phyloP scores from a whole-genome alignment of 2,797 vertebrate species.

The Ataeniobius toweri region DNA sequence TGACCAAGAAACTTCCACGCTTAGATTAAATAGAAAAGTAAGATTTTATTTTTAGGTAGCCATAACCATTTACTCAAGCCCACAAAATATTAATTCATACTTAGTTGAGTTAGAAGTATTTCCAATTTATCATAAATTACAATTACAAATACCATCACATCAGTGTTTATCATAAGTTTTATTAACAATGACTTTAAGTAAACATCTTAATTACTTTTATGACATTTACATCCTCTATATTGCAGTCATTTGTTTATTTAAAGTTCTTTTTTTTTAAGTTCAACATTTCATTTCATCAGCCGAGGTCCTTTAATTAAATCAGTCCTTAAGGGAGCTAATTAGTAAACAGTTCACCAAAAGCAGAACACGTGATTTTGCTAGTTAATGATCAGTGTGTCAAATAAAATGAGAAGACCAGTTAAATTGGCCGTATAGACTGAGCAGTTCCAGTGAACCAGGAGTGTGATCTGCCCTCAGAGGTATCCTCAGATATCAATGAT shows the following conservation, averaged over 20 bases:
- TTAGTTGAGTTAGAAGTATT: constrained; percentile 17
- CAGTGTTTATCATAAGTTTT: neutral
- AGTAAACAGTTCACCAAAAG: neutral
- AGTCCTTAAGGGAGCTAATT: neutral
- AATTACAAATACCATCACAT: neutral
- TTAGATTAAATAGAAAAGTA: neutral
- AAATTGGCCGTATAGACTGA: constrained; percentile 17
- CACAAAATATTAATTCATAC: constrained; percentile 30
- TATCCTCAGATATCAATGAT: constrained; percentile 91
- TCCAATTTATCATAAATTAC: constrained; percentile 4
- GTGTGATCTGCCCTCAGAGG: neutral
- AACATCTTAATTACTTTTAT: neutral
- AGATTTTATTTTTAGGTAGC: neutral
- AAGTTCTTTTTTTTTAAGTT: neutral
- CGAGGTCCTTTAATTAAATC: neutral
- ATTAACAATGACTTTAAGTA: neutral
- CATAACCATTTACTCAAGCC: neutral
- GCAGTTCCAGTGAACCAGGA: constrained; percentile 28
- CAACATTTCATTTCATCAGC: neutral
- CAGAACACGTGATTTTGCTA: constrained; percentile 11
- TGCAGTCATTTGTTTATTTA: neutral
- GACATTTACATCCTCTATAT: neutral
- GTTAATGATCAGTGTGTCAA: constrained; percentile 28
- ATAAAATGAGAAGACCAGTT: constrained; percentile 31
- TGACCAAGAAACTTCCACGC: neutral